Evolutionary conservation across 2,888 invertebrate species (phyloP), one percentile per base, ranked within the genome.

Genomic region (Dysmachus trigonus): DNA sequence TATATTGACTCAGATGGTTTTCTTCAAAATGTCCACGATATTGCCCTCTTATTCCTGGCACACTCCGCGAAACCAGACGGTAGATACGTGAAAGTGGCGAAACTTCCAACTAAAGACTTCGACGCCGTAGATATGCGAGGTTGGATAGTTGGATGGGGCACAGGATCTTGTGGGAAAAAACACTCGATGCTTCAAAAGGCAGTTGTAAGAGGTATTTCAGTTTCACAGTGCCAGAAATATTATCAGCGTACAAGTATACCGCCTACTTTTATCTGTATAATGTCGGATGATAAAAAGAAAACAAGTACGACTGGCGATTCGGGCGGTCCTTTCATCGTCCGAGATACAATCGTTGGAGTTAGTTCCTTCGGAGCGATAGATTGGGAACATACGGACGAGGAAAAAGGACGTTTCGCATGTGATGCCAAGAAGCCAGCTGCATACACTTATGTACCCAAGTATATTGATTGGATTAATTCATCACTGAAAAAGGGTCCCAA

Each of bases 261-360:
- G 3, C 2, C 51, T 18, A 31, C 51, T 5, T 31, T 81, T 1
- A 53, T 81, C 13, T 81, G 81, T 13, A 18, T 31, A 33, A 33
- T 53, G 15, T 31, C 51, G 1, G 53, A 81, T 31, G 10, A 53
- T 3, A 53, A 35, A 10, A 81, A 10, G 5, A 22, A 51, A 6
- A 81, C 47, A 81, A 81, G 1, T 18, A 53, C 53, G 2, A 8
- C 10, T 13, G 81, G 81, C 31, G 81, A 81, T 81, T 81, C 81
- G 0, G 81, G 81, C 6, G 81, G 81, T 1, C 81, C 81, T 53
- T 53, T 81, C 18, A 22, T 81, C 30, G 53, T 81, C 33, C 13
- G 51, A 53, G 53, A 33, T 8, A 62, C 33, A 18, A 33, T 81
- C 51, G 62, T 53, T 31, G 81, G 81, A 62, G 18, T 81, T 33